These are phyloP conservation scores for Lasiommata megera DNA, from an alignment of 2,888 invertebrate species.

Conservation along the genomic window DNA sequence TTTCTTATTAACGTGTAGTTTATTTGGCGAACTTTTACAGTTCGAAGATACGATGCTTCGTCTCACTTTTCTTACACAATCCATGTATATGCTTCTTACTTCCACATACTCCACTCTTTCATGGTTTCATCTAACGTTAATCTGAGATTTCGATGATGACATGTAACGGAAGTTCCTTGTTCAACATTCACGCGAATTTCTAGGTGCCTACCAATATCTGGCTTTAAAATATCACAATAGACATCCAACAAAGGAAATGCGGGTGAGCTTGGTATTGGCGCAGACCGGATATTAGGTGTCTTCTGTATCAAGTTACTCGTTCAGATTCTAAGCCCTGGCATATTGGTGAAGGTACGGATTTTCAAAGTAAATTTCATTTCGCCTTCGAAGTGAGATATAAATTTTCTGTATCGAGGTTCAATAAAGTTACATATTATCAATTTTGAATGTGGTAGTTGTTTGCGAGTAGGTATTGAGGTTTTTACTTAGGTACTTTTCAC, in stretches of 20 bases:
- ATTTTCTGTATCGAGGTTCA: neutral
- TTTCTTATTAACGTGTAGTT: no score
- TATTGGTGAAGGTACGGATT: neutral
- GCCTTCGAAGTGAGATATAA: neutral
- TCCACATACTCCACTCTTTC: no score
- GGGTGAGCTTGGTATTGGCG: neutral
- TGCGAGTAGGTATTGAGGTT: no score
- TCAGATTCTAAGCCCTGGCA: neutral
- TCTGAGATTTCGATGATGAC: no score
- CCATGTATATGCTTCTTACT: no score
- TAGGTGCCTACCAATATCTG: neutral
- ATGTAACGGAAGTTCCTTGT: neutral
- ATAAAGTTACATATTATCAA: neutral
- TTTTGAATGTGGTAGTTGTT: no score
- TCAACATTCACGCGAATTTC: neutral
- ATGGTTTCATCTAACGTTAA: no score
- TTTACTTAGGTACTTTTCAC: no score
- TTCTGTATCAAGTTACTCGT: neutral
- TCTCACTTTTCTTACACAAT: no score
- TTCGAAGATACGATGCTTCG: no score
- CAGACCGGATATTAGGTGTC: neutral
- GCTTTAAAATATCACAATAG: neutral
- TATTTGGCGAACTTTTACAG: no score
- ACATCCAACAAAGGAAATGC: neutral
- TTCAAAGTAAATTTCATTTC: slow-evolving; percentile 1